Evolutionary conservation across 2,797 vertebrate genomes (phyloP).

Genomic region (Cirrhinus mrigala): DNA sequence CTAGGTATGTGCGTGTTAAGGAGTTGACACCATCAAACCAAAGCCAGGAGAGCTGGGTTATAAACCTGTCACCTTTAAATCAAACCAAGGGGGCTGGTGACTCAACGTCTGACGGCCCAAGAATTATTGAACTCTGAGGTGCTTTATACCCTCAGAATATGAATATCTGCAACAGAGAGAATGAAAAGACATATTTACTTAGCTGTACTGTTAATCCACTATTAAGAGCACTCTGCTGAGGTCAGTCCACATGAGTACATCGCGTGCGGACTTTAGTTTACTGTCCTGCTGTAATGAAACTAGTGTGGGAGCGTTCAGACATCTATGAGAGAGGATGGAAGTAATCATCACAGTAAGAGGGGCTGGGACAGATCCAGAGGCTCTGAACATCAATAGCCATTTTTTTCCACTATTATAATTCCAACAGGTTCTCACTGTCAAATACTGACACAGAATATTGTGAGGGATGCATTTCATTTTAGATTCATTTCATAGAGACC

Average conservation of each 20-base stretch:
- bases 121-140: conserved; percentile 60
- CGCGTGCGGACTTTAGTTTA: conserved; percentile 38
- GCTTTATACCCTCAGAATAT: conserved; percentile 35
- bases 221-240: conserved; percentile 52
- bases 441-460: not conserved
- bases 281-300: conserved; percentile 63
- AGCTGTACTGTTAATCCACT: conserved; percentile 49
- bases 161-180: conserved; percentile 31
- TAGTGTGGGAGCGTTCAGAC: conserved; percentile 57
- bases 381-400: conserved; percentile 68
- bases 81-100: conserved; percentile 65
- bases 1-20: conserved; percentile 4
- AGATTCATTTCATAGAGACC: not conserved
- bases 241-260: conserved; percentile 11
- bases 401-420: conserved; percentile 66
- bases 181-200: conserved; percentile 55
- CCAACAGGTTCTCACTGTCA: not conserved
- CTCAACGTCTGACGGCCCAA: conserved; percentile 44
- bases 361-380: conserved; percentile 70
- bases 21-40: conserved; percentile 28
- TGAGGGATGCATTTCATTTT: not conserved
- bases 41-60: conserved; percentile 50
- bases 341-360: conserved; percentile 75
- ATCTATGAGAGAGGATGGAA: conserved; percentile 68
- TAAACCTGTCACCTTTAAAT: conserved; percentile 66